Conservation (phyloP, 2,888 invertebrate species). For the Salticus scenicus region DNA sequence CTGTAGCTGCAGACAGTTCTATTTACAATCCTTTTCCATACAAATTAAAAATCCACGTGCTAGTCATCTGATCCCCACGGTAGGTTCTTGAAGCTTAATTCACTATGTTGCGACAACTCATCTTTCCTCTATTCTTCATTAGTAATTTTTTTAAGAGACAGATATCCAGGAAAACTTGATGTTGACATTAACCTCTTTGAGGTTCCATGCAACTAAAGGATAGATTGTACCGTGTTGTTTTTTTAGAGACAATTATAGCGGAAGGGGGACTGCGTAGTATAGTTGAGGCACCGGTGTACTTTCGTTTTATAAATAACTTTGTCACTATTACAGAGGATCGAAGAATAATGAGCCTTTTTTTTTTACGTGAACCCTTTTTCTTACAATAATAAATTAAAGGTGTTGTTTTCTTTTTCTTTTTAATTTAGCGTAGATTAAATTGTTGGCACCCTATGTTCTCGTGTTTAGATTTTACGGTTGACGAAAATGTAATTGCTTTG, state of each 20-base stretch:
- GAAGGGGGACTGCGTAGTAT: background rate
- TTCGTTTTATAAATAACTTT: background rate
- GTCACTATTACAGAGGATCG: background rate
- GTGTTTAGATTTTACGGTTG: too few relatives aligned
- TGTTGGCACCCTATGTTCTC: background rate
- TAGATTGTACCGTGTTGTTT: background rate
- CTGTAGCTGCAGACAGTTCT: too few relatives aligned
- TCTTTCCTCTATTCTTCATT: background rate
- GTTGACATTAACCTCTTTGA: background rate
- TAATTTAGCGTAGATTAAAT: background rate
- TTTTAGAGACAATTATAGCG: constrained; percentile 5
- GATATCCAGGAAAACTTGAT: background rate
- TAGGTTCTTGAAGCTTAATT: too few relatives aligned
- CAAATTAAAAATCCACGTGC: too few relatives aligned
- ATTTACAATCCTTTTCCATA: too few relatives aligned
- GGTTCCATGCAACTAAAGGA: background rate
- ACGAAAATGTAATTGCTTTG: background rate
- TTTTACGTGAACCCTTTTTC: background rate
- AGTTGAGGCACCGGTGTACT: background rate
- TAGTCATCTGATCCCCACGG: too few relatives aligned
- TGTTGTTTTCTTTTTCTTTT: background rate
- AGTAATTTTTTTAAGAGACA: background rate
- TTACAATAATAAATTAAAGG: background rate
- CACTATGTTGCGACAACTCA: too few relatives aligned
- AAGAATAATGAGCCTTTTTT: background rate